Base-by-base conservation (phyloP, 2,797 vertebrate genomes). In the Parotocinclus haroldoi region DNA sequence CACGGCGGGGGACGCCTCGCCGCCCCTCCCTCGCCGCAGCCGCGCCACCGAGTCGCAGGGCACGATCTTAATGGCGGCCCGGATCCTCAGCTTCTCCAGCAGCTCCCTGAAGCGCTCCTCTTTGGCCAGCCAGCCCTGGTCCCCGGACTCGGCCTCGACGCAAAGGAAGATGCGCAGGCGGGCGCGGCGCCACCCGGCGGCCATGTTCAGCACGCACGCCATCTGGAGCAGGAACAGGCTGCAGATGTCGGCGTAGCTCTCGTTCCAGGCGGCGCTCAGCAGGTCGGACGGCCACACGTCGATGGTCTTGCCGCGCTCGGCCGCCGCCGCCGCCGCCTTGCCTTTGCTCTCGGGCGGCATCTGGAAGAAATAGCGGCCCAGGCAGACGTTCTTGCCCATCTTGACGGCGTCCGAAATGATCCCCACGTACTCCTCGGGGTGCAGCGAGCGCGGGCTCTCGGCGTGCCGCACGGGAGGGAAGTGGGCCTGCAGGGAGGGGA, bases 121-220 rank as follows among this genome's bases (percentile, higher is more conserved):
- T 12, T 91, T 89, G 0, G 88, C 85, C 7, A 92, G 84, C 89
- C 94, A 94, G n/a, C 91, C 85, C 45, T 91, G 92, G 79, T 93
- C 90, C 0, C 70, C 83, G 7, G 91, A 91, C 71, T 90, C 80
- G 0, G 85, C 85, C 81, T 90, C 93, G 69, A 93, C 87, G 1
- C 94, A 95, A 54, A 95, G 83, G 75, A 96, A 95, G 82, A 96
- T 93, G 17, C 93, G 88, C 59, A 96, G 91, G 14, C 86, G 84
- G 0, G 93, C 92, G 0, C 86, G 85, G 16, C 92, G 92, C 94
- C 94, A 96, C 16, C 91, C 89, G 72, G 39, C 85, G 59, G 93
- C 92, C 95, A 96, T 96, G 88, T 93, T 93, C 61, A 96, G 88
- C 63, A 96, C 92, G 7, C 94, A 96, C 1, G 94, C 95, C 94